Base-by-base conservation (phyloP, 2,888 invertebrate genomes). In the Monopis laevigella region DNA sequence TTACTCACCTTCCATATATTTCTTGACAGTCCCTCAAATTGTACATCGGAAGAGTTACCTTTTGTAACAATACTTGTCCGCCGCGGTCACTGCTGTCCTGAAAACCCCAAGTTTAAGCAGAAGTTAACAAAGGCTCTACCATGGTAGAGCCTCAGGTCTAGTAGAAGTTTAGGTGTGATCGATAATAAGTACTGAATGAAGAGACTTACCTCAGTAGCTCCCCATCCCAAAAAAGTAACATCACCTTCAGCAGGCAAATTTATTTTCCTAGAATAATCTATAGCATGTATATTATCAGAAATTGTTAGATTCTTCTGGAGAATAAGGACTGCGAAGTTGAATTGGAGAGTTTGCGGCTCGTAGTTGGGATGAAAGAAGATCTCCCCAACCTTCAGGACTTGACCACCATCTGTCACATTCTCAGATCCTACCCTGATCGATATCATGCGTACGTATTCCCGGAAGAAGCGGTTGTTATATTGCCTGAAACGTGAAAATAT, bases 341-440 rank as follows among this genome's bases (percentile, higher is more conserved):
- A 77, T 39, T 70, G 69, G 42, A 80, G 44, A 0, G 63, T 72
- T 7, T 59, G 54, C 0, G 78, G 74, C 46, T 74, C 74, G 54
- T 80, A 80, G 59, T 78, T 78, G 2, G 78, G 78, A 14, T 80
- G 78, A 61, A 78, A 80, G 57, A 61, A 65, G 45, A 78, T 71
- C 45, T 75, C 74, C 0, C 62, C 45, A 7, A 77, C 70, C 0
- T 57, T 51, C 2, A 65, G 48, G 0, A 67, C 13, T 6, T 68
- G 63, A 0, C 78, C 78, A 0, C 78, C 78, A 1, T 56, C 44
- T 0, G 73, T 69, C 1, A 74, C 72, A 54, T 80, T 78, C 11
- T 58, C 50, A 3, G 75, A 74, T 0, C 77, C 78, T 1, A 75
- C 63, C 11, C 77, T 55, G 2, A 80, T 61, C 1, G 65, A 55